phyloP scores from a whole-genome alignment of 2,888 invertebrate genomes.

The Odontocerum albicorne region DNA sequence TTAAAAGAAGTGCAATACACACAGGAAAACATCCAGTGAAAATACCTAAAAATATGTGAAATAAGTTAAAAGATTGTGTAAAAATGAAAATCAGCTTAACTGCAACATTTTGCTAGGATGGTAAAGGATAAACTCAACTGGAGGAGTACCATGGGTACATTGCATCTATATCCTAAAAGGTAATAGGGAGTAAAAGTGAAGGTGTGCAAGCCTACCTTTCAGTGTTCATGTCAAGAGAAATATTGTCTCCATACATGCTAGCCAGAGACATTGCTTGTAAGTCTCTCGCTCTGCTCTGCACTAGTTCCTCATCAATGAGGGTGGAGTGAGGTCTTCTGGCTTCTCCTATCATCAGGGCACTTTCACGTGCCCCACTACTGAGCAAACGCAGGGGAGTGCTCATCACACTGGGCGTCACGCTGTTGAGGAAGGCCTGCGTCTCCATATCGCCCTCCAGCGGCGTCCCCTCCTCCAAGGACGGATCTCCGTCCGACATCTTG shows the following conservation, averaged over 20 bases:
- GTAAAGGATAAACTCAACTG: too few relatives aligned
- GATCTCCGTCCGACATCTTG: constrained; percentile 56
- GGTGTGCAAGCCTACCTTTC: constrained; percentile 56
- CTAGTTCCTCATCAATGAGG: constrained; percentile 49
- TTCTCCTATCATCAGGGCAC: constrained; percentile 24
- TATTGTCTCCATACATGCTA: constrained; percentile 58
- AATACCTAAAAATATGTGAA: too few relatives aligned
- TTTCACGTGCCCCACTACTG: constrained; percentile 5
- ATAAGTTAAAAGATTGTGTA: too few relatives aligned
- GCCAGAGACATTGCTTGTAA: constrained; percentile 62
- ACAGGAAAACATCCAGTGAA: too few relatives aligned
- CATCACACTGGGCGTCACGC: constrained; percentile 5
- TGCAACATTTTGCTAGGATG: too few relatives aligned
- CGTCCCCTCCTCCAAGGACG: constrained; percentile 55
- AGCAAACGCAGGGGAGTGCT: constrained; percentile 17
- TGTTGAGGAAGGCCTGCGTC: constrained; percentile 14
- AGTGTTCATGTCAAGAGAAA: constrained; percentile 63
- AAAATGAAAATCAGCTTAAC: too few relatives aligned
- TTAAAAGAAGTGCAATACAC: too few relatives aligned
- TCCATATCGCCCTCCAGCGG: constrained; percentile 38
- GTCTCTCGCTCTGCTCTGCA: constrained; percentile 49
- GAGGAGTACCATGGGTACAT: too few relatives aligned
- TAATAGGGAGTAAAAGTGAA: too few relatives aligned
- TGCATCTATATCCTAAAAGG: too few relatives aligned
- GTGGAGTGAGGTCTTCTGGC: constrained; percentile 9